Conservation (phyloP, 2,797 vertebrate species). For the Siniperca undulata region DNA sequence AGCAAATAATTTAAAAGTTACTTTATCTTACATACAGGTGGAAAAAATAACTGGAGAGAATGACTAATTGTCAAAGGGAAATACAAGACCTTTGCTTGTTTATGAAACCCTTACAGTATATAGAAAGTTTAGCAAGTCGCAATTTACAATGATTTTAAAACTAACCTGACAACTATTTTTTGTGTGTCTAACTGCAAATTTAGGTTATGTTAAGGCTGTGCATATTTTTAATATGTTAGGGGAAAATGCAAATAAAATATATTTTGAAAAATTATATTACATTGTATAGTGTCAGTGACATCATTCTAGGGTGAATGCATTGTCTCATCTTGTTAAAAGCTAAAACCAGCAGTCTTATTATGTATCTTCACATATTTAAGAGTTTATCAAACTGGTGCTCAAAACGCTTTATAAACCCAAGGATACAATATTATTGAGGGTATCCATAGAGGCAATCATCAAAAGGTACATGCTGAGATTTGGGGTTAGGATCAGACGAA, state of each 20-base stretch:
- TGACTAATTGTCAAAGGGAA: neutral
- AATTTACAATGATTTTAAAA: neutral
- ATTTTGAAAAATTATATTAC: neutral
- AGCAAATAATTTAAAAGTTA: neutral
- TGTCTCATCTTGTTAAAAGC: neutral
- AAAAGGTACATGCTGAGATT: neutral
- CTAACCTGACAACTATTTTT: neutral
- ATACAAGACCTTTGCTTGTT: neutral
- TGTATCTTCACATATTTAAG: neutral
- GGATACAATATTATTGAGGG: neutral
- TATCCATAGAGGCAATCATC: neutral
- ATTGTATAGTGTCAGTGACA: neutral
- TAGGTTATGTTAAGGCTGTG: neutral
- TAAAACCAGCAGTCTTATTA: neutral
- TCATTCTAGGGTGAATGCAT: neutral
- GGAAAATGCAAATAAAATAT: neutral
- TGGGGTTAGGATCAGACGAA: neutral
- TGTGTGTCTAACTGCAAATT: neutral
- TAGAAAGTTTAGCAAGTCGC: neutral
- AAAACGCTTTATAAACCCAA: neutral
- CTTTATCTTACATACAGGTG: neutral
- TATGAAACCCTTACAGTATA: neutral
- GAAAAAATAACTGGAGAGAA: neutral
- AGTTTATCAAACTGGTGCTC: neutral
- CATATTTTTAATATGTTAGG: neutral